Conservation (phyloP, 2,888 invertebrate species). For the Drosophila helvetica region DNA sequence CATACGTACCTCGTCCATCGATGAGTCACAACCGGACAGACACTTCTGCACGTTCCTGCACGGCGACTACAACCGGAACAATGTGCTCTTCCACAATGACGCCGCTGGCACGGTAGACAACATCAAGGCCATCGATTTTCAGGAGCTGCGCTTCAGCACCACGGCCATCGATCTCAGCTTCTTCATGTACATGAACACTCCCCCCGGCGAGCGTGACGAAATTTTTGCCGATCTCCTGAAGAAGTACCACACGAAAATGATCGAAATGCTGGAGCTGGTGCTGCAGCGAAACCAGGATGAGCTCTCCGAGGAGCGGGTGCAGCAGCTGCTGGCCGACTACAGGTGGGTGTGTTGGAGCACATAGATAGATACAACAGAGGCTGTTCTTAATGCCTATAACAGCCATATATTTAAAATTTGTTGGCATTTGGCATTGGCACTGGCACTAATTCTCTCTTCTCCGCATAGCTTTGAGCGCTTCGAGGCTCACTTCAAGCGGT, state of each 20-base stretch:
- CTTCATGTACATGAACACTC: slow-evolving; percentile 82
- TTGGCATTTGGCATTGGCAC: not conserved
- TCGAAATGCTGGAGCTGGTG: slow-evolving; percentile 65
- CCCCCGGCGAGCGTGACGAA: slow-evolving; percentile 57
- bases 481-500: slow-evolving; percentile 79
- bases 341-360: slow-evolving; percentile 43
- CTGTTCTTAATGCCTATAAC: too few relatives aligned
- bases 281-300: slow-evolving; percentile 56
- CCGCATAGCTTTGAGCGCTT: slow-evolving; percentile 74
- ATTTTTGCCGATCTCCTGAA: slow-evolving; percentile 73
- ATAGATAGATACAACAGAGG: too few relatives aligned
- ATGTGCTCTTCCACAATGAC: slow-evolving; percentile 81
- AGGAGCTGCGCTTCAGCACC: slow-evolving; percentile 81
- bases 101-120: slow-evolving; percentile 55
- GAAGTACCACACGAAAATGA: slow-evolving; percentile 74
- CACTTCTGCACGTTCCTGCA: slow-evolving; percentile 80
- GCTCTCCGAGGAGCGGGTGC: slow-evolving; percentile 41
- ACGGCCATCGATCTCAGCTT: slow-evolving; percentile 82
- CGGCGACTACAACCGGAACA: slow-evolving; percentile 83
- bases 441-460: not conserved
- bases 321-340: slow-evolving; percentile 50
- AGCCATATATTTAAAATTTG: too few relatives aligned
- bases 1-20: slow-evolving; percentile 62
- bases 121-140: slow-evolving; percentile 82
- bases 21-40: slow-evolving; percentile 59